Base-by-base conservation (phyloP, 2,113 vertebrate species). In the Dicerorhinus sumatrensis region DNA sequence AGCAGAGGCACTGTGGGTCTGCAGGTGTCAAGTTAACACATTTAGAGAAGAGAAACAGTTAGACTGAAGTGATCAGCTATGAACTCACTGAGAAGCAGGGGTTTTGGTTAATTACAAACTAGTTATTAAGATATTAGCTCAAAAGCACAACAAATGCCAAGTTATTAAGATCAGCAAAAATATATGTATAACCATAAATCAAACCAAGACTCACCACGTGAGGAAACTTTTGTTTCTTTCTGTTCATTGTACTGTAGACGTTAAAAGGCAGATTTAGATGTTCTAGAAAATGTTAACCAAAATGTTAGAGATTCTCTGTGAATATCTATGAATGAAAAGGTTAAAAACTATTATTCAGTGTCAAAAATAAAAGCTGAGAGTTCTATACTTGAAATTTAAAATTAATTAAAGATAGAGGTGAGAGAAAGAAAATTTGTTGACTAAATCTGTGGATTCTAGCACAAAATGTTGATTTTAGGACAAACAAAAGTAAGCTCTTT, bases 391-490 rank as follows among this genome's bases (percentile, higher is more conserved):
- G 67, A 72, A 90, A 23, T 72, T 39, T 70, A 48, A 63, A 89
- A 81, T 67, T 69, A 91, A 65, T 80, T 54, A 62, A 70, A 84
- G 25, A 1, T 39, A 75, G 46, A 65, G 83, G 23, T 62, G 12
- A 20, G 3, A 27, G 42, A 23, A 69, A 67, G 5, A 87, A 89
- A 88, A 62, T 1, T 23, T 76, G 16, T 56, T 91, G 16, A 54
- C 33, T 65, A 80, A 89, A 72, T 82, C 21, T 13, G 77, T 77
- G 5, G 12, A 39, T 56, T 72, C 25, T 85, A 75, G 8, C 80
- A 82, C 18, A 89, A 80, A 89, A 75, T 75, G 11, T 42, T 85
- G 23, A 60, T 92, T 96, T 89, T 46, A 46, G 63, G 72, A n/a
- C 29, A 85, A 80, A 60, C 0, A 80, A 85, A 96, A 76, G 56